These are phyloP conservation scores for Pica pica DNA, from an alignment of 2,113 vertebrate genomes.

Conservation along the genomic window DNA sequence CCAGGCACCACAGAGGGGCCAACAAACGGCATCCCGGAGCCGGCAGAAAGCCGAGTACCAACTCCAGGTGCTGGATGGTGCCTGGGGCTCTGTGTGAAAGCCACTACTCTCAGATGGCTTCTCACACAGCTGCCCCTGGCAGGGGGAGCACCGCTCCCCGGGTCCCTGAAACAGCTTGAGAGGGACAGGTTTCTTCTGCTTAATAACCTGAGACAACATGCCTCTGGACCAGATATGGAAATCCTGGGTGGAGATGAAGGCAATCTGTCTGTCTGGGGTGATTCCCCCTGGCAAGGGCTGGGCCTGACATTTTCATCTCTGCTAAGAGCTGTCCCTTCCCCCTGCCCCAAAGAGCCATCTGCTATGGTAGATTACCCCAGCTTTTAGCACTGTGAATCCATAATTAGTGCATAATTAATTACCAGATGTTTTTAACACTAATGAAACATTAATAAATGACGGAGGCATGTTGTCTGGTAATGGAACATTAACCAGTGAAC, in stretches of 20 bases:
- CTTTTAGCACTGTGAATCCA: conserved; percentile 57
- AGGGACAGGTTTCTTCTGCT: not conserved
- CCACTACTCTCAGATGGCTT: not conserved
- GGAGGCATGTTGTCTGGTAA: conserved; percentile 60
- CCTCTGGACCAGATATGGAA: not conserved
- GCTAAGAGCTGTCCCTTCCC: conserved; percentile 19
- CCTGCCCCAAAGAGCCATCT: conserved; percentile 25
- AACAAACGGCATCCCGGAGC: fast-evolving
- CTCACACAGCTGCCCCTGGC: not conserved
- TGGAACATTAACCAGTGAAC: conserved; percentile 48
- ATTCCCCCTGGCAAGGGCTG: not conserved
- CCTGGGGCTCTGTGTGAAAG: not conserved
- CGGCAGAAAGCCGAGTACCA: fast-evolving
- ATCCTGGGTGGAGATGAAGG: not conserved
- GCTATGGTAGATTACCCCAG: conserved; percentile 50
- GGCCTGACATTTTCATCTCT: conserved; percentile 1
- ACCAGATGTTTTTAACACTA: conserved; percentile 69
- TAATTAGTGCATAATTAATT: conserved; percentile 73
- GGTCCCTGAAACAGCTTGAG: not conserved
- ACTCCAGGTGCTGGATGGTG: not conserved
- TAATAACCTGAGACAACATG: not conserved
- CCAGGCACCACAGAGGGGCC: not conserved
- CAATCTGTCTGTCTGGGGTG: not conserved
- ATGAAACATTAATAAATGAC: conserved; percentile 68
- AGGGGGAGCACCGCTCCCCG: not conserved